Evolutionary conservation across 2,113 vertebrate genomes (phyloP).

Genomic region (Gobiocypris rarus): DNA sequence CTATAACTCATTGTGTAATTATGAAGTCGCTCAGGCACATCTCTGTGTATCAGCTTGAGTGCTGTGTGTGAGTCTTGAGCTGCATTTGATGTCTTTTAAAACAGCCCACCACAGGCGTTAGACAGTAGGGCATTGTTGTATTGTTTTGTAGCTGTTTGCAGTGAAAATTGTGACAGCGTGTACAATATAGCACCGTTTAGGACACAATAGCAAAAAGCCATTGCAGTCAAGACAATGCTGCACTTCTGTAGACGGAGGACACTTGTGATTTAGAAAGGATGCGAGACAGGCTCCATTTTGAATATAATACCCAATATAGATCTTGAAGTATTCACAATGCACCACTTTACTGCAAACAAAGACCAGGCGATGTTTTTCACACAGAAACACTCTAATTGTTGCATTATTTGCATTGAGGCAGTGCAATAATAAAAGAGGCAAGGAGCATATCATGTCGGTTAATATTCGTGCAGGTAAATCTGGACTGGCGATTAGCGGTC

Average conservation of each 20-base stretch:
- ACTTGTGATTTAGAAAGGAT: conserved; percentile 4
- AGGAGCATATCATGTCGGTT: background rate
- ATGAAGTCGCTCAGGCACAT: background rate
- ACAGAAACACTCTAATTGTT: conserved; percentile 12
- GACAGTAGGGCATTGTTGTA: conserved; percentile 12
- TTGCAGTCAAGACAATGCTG: conserved; percentile 5
- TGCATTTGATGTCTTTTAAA: conserved; percentile 18
- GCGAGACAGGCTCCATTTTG: background rate
- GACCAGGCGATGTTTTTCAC: background rate
- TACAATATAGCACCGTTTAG: background rate
- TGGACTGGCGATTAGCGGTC: conserved; percentile 15
- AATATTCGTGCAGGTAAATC: conserved; percentile 30
- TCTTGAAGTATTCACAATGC: background rate
- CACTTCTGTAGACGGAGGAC: conserved; percentile 6
- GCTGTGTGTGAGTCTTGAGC: background rate
- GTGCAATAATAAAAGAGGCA: conserved; percentile 8
- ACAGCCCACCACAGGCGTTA: background rate
- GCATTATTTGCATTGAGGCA: conserved; percentile 28
- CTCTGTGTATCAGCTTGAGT: background rate
- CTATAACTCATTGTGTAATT: conserved; percentile 6
- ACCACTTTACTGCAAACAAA: background rate
- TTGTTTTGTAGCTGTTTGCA: conserved; percentile 14
- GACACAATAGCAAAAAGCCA: conserved; percentile 32
- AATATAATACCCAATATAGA: conserved; percentile 29
- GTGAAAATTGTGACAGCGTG: conserved; percentile 10